Evolutionary conservation across 2,888 invertebrate species (phyloP).

Genomic region (Minunthozetes semirufus): DNA sequence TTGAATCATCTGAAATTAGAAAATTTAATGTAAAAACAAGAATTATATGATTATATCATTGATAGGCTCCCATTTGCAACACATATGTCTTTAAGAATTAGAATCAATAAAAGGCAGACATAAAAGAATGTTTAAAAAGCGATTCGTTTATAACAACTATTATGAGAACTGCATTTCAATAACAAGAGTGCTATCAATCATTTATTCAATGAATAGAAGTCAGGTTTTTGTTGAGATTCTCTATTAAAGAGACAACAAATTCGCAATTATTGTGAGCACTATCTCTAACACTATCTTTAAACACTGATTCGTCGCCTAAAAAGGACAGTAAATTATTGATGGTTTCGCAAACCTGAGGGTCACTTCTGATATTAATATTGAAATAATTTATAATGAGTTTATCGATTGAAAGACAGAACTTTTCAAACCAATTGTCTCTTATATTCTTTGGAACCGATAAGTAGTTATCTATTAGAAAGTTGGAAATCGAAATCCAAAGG

Average conservation of each 20-base stretch:
- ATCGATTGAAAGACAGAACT: slow-evolving; percentile 12
- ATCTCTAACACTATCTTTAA: background rate
- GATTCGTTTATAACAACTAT: no score
- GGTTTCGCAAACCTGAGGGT: background rate
- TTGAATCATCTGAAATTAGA: no score
- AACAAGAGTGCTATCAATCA: no score
- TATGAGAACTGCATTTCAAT: no score
- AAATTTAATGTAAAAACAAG: no score
- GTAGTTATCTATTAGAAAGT: background rate
- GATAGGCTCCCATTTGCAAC: no score
- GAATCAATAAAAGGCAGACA: no score
- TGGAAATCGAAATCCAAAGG: slow-evolving; percentile 1
- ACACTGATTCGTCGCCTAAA: background rate
- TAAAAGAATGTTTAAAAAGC: no score
- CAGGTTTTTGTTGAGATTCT: background rate
- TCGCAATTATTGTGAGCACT: background rate
- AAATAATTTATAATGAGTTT: background rate
- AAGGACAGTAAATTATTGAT: background rate
- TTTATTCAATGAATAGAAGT: no score
- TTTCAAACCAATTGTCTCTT: slow-evolving; percentile 4
- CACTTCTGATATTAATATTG: background rate
- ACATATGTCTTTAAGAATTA: no score
- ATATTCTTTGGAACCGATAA: background rate
- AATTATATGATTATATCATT: no score
- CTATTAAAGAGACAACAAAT: background rate